Evolutionary conservation across 2,888 invertebrate species (phyloP).

Genomic region (Phorcus lineatus): DNA sequence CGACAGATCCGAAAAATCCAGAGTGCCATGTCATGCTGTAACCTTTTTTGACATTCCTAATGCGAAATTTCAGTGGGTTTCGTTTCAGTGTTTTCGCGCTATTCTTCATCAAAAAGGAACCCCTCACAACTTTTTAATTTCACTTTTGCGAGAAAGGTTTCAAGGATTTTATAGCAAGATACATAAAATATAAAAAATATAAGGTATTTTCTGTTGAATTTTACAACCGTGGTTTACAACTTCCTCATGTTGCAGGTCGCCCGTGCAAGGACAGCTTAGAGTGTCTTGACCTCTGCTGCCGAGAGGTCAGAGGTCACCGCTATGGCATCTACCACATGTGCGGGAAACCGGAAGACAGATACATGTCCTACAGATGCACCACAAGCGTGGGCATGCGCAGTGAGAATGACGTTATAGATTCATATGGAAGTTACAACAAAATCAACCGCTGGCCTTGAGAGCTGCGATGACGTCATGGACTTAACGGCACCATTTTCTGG

Average conservation of each 20-base stretch:
- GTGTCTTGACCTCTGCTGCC: constrained; percentile 37
- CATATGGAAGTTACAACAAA: constrained; percentile 9
- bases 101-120: no score
- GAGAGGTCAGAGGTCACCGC: constrained; percentile 35
- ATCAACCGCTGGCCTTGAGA: neutral
- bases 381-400: constrained; percentile 25
- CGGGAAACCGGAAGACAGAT: constrained; percentile 34
- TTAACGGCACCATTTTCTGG: no score
- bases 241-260: constrained; percentile 17
- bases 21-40: no score
- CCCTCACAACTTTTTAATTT: no score
- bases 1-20: no score
- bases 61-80: no score
- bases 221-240: neutral
- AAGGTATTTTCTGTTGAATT: no score
- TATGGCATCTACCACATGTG: constrained; percentile 32
- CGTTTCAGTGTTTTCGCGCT: no score
- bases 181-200: no score
- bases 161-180: no score
- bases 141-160: no score
- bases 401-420: constrained; percentile 38
- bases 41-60: no score
- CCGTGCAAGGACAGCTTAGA: constrained; percentile 33
- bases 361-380: constrained; percentile 32
- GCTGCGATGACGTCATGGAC: neutral